Conservation (phyloP, 2,113 vertebrate species). For the Mionectes macconnelli region DNA sequence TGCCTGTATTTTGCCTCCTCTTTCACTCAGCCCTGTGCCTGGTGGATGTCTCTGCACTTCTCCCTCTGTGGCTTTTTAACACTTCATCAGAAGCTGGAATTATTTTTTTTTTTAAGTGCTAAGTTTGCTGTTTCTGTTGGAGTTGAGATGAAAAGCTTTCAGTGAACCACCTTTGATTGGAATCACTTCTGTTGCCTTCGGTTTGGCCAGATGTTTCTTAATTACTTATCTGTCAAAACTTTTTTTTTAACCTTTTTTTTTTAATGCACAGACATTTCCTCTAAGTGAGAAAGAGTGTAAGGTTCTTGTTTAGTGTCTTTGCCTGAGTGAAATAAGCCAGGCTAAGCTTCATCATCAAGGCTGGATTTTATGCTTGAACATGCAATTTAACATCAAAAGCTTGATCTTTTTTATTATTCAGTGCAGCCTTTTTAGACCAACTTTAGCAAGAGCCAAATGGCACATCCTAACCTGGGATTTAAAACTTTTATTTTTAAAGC, state of each 20-base stretch:
- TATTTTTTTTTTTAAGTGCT: background rate
- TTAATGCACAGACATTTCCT: slow-evolving; percentile 42
- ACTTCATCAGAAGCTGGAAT: slow-evolving; percentile 38
- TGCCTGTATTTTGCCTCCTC: background rate
- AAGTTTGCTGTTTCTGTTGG: slow-evolving; percentile 46
- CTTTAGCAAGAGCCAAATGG: slow-evolving; percentile 50
- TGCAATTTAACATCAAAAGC: slow-evolving; percentile 61
- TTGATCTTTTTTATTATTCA: slow-evolving; percentile 63
- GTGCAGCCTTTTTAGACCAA: slow-evolving; percentile 30
- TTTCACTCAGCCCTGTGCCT: background rate
- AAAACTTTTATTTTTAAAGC: slow-evolving; percentile 48
- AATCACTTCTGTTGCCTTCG: slow-evolving; percentile 58
- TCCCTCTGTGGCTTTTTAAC: background rate
- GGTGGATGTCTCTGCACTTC: background rate
- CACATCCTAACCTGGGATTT: slow-evolving; percentile 41
- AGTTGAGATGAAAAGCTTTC: slow-evolving; percentile 57
- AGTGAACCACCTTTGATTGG: slow-evolving; percentile 52
- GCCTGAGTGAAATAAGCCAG: slow-evolving; percentile 45
- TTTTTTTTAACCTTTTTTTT: background rate
- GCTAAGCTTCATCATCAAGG: slow-evolving; percentile 44
- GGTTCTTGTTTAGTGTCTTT: slow-evolving; percentile 22
- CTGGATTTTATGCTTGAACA: slow-evolving; percentile 56
- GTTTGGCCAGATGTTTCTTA: slow-evolving; percentile 65
- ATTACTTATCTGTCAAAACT: slow-evolving; percentile 61
- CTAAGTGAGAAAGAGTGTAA: slow-evolving; percentile 29